Evolutionary conservation across 2,888 invertebrate genomes (phyloP), one percentile per base, ranked within the genome.

Genomic region (Pycnomerus fuliginosus): DNA sequence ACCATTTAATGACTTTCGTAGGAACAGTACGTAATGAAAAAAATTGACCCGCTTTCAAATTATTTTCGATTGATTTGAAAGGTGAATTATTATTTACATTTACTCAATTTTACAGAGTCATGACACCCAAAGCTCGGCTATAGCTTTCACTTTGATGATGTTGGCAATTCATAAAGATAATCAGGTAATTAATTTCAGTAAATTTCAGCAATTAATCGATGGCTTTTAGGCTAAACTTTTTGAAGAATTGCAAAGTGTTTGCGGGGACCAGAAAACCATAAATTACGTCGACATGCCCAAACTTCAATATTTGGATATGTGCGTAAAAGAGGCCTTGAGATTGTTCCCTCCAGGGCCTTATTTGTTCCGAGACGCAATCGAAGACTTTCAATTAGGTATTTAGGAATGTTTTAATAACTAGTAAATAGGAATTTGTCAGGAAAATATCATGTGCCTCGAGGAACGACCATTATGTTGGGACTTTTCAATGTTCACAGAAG

Each of bases 291-390:
- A 64, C 46, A 25, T 65, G 11, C 16, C 43, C 2, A 57, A 56
- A 46, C 33, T 67, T 23, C 43, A 52, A 16, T 64, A 60, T 38
- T 39, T 63, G 28, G 62, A 61, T 23, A 64, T 64, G 65, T 60
- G 61, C 8, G 46, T 66, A 13, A 67, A 65, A 43, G 67, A 67
- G 29, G 47, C 49, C 2, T 17, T 66, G 27, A 44, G 67, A 23
- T 43, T 67, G 15, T 65, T 62, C 50, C 62, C 67, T 0, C 56
- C 65, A 8, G 66, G 54, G 1, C 65, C 66, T n/a, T 59, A 59
- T 37, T 52, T 67, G 14, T 37, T 61, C 3, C 52, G 67, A 29
- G 53, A 60, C 44, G 39, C 56, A 2, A 54, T 35, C 8, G 55
- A 58, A 32, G 61, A 67, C 25, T 49, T 57, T 22, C 31, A 52